A percentile compares a stretch with the other conserved stretches of the same genome.
phyloP scores from a whole-genome alignment of 2,888 invertebrate species.

The Biston stratarius region DNA sequence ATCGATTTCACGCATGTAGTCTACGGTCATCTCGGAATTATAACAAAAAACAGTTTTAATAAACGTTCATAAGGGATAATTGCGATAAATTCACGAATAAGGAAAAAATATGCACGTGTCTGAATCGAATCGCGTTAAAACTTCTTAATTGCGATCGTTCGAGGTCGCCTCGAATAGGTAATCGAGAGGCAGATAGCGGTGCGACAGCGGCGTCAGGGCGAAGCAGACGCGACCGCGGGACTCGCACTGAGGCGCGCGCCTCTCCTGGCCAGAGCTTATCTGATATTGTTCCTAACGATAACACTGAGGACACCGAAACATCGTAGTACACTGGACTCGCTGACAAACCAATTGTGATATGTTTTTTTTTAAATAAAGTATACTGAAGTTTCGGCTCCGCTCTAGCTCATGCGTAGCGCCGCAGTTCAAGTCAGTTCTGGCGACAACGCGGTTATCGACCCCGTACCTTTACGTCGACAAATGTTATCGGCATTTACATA shows the following conservation, averaged over 20 bases:
- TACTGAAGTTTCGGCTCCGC: no score
- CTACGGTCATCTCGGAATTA: conserved; percentile 66
- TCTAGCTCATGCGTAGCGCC: conserved; percentile 48
- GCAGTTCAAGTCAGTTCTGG: conserved; percentile 63
- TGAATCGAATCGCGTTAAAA: conserved; percentile 82
- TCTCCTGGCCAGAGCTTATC: no score
- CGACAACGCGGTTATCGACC: conserved; percentile 76
- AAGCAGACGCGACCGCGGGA: conserved; percentile 12
- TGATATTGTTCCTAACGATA: background rate
- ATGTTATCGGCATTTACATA: conserved; percentile 61
- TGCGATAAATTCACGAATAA: conserved; percentile 78
- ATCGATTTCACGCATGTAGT: conserved; percentile 74
- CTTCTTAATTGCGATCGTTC: conserved; percentile 78
- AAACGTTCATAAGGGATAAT: conserved; percentile 78
- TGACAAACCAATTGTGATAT: conserved; percentile 4
- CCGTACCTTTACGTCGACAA: conserved; percentile 58
- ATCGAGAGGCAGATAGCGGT: conserved; percentile 53
- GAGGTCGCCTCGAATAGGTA: conserved; percentile 70
- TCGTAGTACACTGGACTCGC: conserved; percentile 8
- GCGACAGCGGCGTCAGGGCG: conserved; percentile 5
- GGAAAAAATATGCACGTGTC: conserved; percentile 81
- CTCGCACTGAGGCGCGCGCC: background rate
- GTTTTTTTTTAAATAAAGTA: no score
- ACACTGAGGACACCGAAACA: conserved; percentile 10
- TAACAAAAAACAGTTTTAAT: conserved; percentile 75